A percentile compares a stretch with the other conserved stretches of the same genome.
Conservation (phyloP, 2,113 vertebrate genomes). For the Colaptes auratus region DNA sequence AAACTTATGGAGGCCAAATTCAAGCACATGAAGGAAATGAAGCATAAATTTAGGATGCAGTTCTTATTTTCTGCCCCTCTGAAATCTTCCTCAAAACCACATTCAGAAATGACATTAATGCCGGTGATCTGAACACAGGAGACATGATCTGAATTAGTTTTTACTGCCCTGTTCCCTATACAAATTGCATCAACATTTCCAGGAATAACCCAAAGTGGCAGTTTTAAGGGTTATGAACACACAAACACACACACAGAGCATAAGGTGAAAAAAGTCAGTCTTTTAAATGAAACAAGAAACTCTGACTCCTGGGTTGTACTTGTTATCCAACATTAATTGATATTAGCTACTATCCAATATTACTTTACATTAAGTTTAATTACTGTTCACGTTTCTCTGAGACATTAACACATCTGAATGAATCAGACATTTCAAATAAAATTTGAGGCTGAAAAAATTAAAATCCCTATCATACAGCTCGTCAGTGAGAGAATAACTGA, state of each 20-base stretch:
- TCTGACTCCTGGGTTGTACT: background rate
- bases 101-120: background rate
- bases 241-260: background rate
- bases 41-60: background rate
- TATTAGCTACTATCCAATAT: background rate
- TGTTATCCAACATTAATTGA: background rate
- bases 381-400: background rate
- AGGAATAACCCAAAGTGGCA: background rate
- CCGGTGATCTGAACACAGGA: background rate
- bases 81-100: background rate
- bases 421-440: background rate
- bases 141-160: background rate
- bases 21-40: background rate
- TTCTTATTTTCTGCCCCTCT: background rate
- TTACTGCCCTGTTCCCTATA: background rate
- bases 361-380: background rate
- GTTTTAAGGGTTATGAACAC: background rate
- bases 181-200: background rate
- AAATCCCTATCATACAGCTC: background rate
- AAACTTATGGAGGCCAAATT: slow-evolving; percentile 6
- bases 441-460: background rate
- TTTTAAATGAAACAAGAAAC: background rate
- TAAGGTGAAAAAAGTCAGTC: too few relatives aligned
- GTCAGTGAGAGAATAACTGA: background rate
- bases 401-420: background rate